Evolutionary conservation across 2,888 invertebrate genomes (phyloP).

Genomic region (Vanessa cardui): DNA sequence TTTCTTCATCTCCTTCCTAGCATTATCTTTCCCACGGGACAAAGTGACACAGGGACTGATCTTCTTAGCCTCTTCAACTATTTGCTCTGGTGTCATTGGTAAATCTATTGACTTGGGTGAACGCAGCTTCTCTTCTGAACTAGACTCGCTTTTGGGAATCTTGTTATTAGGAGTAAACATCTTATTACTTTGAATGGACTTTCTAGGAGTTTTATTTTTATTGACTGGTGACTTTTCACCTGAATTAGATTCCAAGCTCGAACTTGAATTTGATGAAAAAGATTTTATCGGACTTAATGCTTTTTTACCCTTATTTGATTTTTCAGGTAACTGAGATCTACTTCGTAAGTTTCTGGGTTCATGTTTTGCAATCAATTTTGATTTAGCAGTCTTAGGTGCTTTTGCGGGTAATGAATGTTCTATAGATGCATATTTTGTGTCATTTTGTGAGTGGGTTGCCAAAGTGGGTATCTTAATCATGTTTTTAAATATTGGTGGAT

Average conservation of each 20-base stretch:
- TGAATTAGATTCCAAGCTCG: conserved; percentile 3
- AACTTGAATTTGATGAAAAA: neutral
- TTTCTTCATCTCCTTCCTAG: conserved; percentile 79
- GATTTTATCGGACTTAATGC: conserved; percentile 1
- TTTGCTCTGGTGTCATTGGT: conserved; percentile 59
- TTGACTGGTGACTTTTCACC: neutral
- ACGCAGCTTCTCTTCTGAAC: conserved; percentile 63
- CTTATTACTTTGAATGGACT: conserved; percentile 35
- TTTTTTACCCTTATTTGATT: conserved; percentile 4
- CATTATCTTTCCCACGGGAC: conserved; percentile 83
- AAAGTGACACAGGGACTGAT: conserved; percentile 80
- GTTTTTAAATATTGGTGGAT: conserved; percentile 70
- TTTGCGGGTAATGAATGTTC: neutral
- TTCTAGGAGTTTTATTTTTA: conserved; percentile 42
- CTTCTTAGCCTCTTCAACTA: conserved; percentile 53
- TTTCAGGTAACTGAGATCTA: conserved; percentile 8
- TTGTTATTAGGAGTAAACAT: conserved; percentile 53
- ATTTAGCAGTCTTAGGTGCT: neutral
- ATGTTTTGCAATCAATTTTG: conserved; percentile 5
- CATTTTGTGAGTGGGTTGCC: neutral
- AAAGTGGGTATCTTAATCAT: conserved; percentile 43
- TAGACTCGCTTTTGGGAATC: conserved; percentile 67
- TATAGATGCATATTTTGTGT: neutral
- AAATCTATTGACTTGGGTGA: conserved; percentile 56
- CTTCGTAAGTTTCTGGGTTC: conserved; percentile 19